Evolutionary conservation across 1,140 invertebrate genomes (phyloP).

Genomic region (Mizuhopecten yessoensis): DNA sequence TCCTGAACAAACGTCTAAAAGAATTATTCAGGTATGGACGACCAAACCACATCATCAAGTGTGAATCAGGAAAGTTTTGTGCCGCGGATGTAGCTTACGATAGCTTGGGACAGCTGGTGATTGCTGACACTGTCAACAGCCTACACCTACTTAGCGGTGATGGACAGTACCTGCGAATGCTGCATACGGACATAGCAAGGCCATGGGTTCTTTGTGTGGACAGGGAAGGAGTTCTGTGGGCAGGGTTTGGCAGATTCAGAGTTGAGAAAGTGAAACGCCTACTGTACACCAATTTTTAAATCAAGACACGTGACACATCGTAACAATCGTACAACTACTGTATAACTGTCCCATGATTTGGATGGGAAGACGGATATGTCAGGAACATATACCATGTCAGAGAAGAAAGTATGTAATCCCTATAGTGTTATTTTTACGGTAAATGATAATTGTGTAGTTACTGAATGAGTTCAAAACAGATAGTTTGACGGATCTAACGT

Average conservation of each 20-base stretch:
- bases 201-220: neutral
- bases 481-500: too few relatives aligned
- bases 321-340: too few relatives aligned
- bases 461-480: too few relatives aligned
- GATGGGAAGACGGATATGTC: too few relatives aligned
- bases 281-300: neutral
- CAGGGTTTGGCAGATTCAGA: neutral
- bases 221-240: neutral
- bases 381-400: too few relatives aligned
- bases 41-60: neutral
- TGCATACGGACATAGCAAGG: neutral
- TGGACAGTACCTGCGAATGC: neutral
- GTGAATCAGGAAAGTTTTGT: neutral
- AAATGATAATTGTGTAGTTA: too few relatives aligned
- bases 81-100: neutral
- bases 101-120: neutral
- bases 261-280: neutral
- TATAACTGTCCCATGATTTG: too few relatives aligned
- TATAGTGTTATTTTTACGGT: too few relatives aligned
- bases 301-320: too few relatives aligned
- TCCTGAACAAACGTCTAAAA: neutral
- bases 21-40: neutral
- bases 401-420: too few relatives aligned
- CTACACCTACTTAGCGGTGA: neutral
- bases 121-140: neutral